phyloP scores from a whole-genome alignment of 2,797 vertebrate species.

The Trichosurus vulpecula region DNA sequence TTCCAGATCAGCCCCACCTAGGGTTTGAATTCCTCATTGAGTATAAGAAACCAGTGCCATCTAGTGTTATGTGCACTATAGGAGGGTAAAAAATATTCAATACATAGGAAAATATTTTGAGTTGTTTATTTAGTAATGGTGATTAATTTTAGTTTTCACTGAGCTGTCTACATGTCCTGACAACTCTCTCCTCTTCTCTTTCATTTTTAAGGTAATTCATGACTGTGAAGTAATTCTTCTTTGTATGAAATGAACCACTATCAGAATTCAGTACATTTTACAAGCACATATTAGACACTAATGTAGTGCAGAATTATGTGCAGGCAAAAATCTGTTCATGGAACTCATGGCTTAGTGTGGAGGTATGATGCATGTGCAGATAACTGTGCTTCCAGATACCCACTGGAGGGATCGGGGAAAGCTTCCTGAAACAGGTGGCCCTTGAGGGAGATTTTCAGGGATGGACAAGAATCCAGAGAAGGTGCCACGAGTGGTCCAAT shows the following conservation, averaged over 20 bases:
- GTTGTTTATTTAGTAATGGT: background rate
- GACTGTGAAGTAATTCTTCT: background rate
- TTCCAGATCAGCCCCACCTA: background rate
- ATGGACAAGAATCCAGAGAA: background rate
- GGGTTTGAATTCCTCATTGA: background rate
- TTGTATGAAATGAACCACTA: background rate
- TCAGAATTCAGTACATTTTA: background rate
- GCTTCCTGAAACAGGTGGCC: background rate
- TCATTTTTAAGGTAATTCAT: background rate
- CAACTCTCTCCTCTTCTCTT: background rate
- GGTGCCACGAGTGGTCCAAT: background rate
- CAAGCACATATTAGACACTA: background rate
- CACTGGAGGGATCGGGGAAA: background rate
- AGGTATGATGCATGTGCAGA: background rate
- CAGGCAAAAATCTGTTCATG: background rate
- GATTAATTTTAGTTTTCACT: background rate
- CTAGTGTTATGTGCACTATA: background rate
- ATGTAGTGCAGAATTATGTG: background rate
- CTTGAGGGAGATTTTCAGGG: background rate
- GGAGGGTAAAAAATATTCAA: background rate
- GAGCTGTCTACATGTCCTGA: background rate
- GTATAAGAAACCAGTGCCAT: background rate
- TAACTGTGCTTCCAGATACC: background rate
- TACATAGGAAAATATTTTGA: background rate
- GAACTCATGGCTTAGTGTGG: background rate